A percentile compares a stretch with the other conserved stretches of the same genome.
These are phyloP conservation scores for Sebastes melanostomus DNA, from an alignment of 2,797 vertebrate genomes.

Conservation along the genomic window DNA sequence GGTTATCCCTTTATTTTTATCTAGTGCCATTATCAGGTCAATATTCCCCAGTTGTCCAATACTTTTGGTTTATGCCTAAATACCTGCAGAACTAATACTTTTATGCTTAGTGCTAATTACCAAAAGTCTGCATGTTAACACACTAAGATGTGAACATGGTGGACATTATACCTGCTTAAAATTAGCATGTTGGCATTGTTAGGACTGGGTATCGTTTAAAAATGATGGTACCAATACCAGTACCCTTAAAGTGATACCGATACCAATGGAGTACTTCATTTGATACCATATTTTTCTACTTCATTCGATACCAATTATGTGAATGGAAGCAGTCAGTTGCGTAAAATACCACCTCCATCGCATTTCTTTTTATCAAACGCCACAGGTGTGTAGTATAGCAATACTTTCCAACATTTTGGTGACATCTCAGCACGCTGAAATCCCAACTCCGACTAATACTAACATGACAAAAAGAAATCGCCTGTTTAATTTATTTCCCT, in stretches of 20 bases:
- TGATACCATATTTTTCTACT: neutral
- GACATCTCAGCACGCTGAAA: neutral
- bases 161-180: neutral
- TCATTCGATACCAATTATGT: neutral
- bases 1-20: no score
- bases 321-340: neutral
- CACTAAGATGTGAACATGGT: no score
- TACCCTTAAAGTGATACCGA: no score
- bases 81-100: neutral
- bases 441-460: rapidly evolving
- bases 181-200: neutral
- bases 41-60: neutral
- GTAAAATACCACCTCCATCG: neutral
- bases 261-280: neutral
- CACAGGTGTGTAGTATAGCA: neutral
- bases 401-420: neutral
- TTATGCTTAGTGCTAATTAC: neutral
- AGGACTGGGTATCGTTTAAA: no score
- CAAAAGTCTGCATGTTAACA: neutral
- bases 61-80: neutral
- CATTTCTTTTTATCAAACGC: neutral
- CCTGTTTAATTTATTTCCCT: neutral
- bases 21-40: no score
- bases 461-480: neutral
- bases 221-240: no score